Base-by-base conservation (phyloP, 2,797 vertebrate genomes). In the Lemur catta region DNA sequence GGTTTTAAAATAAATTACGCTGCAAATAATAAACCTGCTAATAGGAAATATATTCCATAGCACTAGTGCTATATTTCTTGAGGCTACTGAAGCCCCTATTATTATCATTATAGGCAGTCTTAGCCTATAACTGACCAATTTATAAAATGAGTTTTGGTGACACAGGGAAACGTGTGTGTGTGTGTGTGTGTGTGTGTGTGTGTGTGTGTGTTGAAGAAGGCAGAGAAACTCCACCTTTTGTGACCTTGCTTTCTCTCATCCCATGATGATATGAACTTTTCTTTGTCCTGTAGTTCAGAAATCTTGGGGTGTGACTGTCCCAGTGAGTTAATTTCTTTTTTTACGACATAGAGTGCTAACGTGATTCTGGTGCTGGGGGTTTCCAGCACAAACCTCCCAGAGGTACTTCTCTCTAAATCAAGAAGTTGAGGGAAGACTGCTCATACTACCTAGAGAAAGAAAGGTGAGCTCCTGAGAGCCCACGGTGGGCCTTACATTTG, bases 1-100 rank as follows among this genome's bases (percentile, higher is more conserved):
- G 94, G 81, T 93, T 71, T 93, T 79, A 93, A 76, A 95, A 90
- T 79, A 93, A 41, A 63, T 88, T 86, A 63, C 84, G 22, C 57
- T 89, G 79, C 84, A 95, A 92, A 93, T 71, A 95, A 86, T 84
- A 94, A 84, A 95, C 93, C 78, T 93, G 87, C 33, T 79, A 69
- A 95, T 59, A 74, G 67, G 33, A 72, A 71, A 65, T 59, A 76
- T 85, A 82, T 59, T 94, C 48, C 48, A 35, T 0, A 15, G 61
- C 61, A 76, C 57, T 88, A 72, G 41, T 28, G 6, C 35, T 97
- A 38, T 71, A 90, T 90, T 95, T 93, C 91, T 38, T 22, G 38
- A 94, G 78, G 50, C 38, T 76, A 38, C 41, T 24, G n/a, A 91
- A 91, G 67, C 26, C 26, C 35, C 67, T 91, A 65, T 59, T 81